Evolutionary conservation across 1,140 invertebrate species (phyloP), one percentile per base, ranked within the genome.

Genomic region (Diplogasteroides magnus): DNA sequence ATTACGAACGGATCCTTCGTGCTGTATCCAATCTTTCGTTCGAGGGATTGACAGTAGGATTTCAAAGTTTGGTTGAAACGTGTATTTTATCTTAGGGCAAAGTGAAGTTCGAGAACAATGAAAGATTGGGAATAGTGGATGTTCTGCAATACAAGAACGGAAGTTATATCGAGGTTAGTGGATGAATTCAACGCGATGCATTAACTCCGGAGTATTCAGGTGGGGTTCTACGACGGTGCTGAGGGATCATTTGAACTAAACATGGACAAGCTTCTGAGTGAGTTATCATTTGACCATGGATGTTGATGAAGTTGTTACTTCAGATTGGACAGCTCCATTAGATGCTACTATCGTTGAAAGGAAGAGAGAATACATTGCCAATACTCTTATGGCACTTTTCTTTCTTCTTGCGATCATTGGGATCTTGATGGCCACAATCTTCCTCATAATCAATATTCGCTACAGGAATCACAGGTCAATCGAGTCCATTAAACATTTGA

Each of bases 381-480:
- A 93, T 69, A 91, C 90, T 1, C 87, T 96, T 67, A 94, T 95
- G 71, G 83, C 84, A 55, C 88, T 91, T n/a, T 88, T 97, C 71
- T 90, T 92, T 19, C 88, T 90, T 59, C 87, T 91, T 31, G 90
- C 94, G 0, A 88, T 90, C n/a, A 84, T 93, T 29, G 94, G 95
- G 25, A 94, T 98, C 69, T 86, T 95, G 26, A 88, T 97, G 79
- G 91, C 94, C 2, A 88, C 89, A n/a, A 87, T 91, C 60, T 98
- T 98, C 84, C 88, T 98, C n/a, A 89, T 89, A 61, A 91, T 98
- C 82, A 98, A 98, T 84, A 94, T 98, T 75, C 91, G 89, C 78
- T 97, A 91, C 84, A 87, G 95, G 71, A 94, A 97, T 86, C 94
- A 98, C 86, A 90, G 93, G 90, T 19, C 15, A 62, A 31, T 37